Percentiles rank a stretch among this genome's conserved stretches.
Evolutionary conservation across 1,140 invertebrate genomes (phyloP).

Genomic region (Vanessa tameamea): DNA sequence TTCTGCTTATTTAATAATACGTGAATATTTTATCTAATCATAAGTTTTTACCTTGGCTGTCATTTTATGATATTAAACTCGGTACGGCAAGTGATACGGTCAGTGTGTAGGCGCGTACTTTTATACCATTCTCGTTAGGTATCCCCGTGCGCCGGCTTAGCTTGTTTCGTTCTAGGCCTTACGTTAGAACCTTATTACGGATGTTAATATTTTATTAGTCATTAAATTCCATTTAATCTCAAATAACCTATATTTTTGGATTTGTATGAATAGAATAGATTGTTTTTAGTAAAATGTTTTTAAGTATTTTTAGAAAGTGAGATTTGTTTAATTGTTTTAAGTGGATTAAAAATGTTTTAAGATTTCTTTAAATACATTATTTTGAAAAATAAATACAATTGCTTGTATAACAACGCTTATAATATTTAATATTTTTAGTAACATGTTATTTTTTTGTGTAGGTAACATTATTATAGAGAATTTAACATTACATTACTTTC

Average conservation of each 20-base stretch:
- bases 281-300: too few species aligned
- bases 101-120: constrained; percentile 56
- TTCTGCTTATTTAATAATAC: constrained; percentile 3
- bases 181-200: constrained; percentile 35
- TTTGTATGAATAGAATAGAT: background rate
- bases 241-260: background rate
- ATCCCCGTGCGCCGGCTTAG: constrained; percentile 56
- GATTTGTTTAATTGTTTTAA: too few species aligned
- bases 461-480: background rate
- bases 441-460: too few species aligned
- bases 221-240: constrained; percentile 8
- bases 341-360: too few species aligned
- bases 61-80: constrained; percentile 74
- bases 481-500: background rate
- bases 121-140: constrained; percentile 64
- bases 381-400: too few species aligned
- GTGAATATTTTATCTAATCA: constrained; percentile 12
- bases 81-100: constrained; percentile 70
- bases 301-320: too few species aligned
- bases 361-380: too few species aligned
- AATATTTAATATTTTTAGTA: too few species aligned
- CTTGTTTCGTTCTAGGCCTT: constrained; percentile 33
- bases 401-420: too few species aligned
- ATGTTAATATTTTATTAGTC: constrained; percentile 25
- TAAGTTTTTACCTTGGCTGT: constrained; percentile 66